Conservation (phyloP, 2,113 vertebrate species). For the Acrocephalus kingi region DNA sequence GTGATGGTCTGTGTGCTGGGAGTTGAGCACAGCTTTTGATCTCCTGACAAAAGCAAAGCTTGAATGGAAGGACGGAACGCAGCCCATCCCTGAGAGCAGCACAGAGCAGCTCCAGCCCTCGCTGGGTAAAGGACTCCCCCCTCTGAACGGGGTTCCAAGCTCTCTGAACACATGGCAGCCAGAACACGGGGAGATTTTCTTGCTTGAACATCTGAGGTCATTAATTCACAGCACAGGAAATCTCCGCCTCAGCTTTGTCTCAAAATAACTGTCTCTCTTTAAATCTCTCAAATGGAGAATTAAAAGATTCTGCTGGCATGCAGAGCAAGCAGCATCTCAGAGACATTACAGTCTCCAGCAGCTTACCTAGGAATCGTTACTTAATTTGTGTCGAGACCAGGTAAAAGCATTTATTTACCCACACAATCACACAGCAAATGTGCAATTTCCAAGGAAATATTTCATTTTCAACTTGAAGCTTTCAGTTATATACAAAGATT, state of each 20-base stretch:
- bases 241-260: constrained; percentile 5
- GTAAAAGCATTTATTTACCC: background rate
- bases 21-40: background rate
- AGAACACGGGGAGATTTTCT: background rate
- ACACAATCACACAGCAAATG: background rate
- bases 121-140: background rate
- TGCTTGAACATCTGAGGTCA: background rate
- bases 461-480: background rate
- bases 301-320: background rate
- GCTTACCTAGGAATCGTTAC: background rate
- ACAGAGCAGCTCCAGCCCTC: background rate
- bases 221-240: constrained; percentile 8
- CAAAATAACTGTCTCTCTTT: background rate
- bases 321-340: background rate
- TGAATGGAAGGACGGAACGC: background rate
- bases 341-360: background rate
- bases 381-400: background rate
- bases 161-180: background rate
- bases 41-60: background rate
- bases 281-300: background rate
- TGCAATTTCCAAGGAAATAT: background rate
- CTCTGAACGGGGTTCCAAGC: background rate
- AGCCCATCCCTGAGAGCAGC: background rate
- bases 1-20: background rate
- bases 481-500: background rate